A percentile compares a stretch with the other conserved stretches of the same genome.
Conservation (phyloP, 2,888 invertebrate species). For the Phaedon cochleariae region DNA sequence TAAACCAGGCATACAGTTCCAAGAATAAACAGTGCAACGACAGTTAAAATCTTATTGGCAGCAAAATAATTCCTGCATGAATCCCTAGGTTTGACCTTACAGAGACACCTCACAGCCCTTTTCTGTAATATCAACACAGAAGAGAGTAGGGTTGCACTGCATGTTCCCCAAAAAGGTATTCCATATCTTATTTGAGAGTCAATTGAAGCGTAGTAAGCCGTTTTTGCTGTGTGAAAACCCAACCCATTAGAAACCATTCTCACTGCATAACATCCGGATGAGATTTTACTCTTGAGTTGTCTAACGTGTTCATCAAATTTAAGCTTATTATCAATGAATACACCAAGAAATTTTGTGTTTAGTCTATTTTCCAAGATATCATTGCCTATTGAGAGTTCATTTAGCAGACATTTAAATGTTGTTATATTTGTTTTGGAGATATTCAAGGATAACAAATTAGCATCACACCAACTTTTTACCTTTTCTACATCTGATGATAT, state of each 20-base stretch:
- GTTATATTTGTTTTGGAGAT: not conserved
- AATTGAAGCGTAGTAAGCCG: not conserved
- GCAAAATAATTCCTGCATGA: not conserved
- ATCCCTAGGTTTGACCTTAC: not conserved
- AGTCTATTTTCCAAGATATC: not conserved
- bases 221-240: not conserved
- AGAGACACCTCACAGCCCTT: not conserved
- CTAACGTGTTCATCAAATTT: not conserved
- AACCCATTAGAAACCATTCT: not conserved
- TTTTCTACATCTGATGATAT: not conserved
- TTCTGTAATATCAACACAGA: conserved; percentile 7
- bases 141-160: not conserved
- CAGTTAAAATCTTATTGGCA: not conserved
- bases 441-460: conserved; percentile 2
- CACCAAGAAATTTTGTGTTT: not conserved
- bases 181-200: too few species aligned
- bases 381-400: not conserved
- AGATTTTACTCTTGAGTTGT: not conserved
- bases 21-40: conserved; percentile 1
- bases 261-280: not conserved
- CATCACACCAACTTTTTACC: not conserved
- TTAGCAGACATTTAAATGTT: not conserved
- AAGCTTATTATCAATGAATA: not conserved
- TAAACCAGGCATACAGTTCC: not conserved
- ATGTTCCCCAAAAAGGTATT: too few species aligned